A percentile compares a stretch with the other conserved stretches of the same genome.
Conservation (phyloP, 2,888 invertebrate species). For the Hybos culiciformis region DNA sequence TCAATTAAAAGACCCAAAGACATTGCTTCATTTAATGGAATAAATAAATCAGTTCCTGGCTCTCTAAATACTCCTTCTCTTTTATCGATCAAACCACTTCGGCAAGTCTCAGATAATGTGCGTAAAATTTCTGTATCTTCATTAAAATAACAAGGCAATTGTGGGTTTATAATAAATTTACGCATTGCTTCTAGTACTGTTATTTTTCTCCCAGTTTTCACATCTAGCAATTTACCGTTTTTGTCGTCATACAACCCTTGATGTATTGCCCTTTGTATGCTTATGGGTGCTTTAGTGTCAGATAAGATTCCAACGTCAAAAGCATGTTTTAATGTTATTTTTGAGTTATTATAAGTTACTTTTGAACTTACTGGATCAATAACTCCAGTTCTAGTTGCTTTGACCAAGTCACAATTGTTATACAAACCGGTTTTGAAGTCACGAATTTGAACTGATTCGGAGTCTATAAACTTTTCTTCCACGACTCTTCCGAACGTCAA, state of each 20-base stretch:
- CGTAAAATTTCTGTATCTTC: constrained; percentile 56
- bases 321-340: constrained; percentile 60
- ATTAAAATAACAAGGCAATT: constrained; percentile 68
- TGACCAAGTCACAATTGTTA: constrained; percentile 61
- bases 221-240: constrained; percentile 71
- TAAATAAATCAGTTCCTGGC: constrained; percentile 48
- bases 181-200: constrained; percentile 75
- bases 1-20: constrained; percentile 70
- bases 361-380: constrained; percentile 58
- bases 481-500: constrained; percentile 74
- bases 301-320: constrained; percentile 66
- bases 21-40: constrained; percentile 61
- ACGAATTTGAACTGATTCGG: constrained; percentile 68
- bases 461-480: constrained; percentile 64
- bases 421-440: constrained; percentile 62
- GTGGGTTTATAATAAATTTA: constrained; percentile 64
- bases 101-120: constrained; percentile 65
- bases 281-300: constrained; percentile 68
- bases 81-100: constrained; percentile 66
- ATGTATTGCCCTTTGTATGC: constrained; percentile 70
- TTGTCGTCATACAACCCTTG: constrained; percentile 72
- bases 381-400: constrained; percentile 62
- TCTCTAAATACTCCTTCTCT: constrained; percentile 64
- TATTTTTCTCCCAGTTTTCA: constrained; percentile 60
- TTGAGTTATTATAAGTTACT: constrained; percentile 46